Conservation (phyloP, 2,113 vertebrate genomes). For the Sander vitreus region DNA sequence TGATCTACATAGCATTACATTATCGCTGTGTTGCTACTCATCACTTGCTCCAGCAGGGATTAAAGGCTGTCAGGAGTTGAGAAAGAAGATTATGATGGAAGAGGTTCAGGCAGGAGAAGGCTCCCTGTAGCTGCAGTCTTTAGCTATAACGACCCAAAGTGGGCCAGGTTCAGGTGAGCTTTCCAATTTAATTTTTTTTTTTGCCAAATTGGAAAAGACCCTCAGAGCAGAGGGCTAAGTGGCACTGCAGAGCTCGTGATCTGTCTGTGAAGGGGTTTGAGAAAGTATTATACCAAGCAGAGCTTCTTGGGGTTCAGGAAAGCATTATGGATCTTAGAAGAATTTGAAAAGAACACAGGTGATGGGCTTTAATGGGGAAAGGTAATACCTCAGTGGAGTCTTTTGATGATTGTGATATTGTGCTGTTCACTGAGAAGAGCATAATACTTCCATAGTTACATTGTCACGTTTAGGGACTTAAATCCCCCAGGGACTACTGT, state of each 20-base stretch:
- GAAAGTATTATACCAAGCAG: constrained; percentile 28
- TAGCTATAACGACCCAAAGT: constrained; percentile 46
- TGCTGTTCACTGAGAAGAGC: background rate
- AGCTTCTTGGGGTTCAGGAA: constrained; percentile 21
- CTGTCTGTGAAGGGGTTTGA: constrained; percentile 38
- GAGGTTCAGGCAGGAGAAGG: background rate
- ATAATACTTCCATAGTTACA: background rate
- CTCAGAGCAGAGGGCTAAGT: constrained; percentile 49
- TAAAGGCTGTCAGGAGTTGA: constrained; percentile 1
- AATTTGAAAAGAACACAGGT: background rate
- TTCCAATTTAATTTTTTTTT: constrained; percentile 57
- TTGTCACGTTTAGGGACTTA: background rate
- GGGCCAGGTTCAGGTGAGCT: constrained; percentile 62
- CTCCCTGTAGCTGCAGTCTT: constrained; percentile 26
- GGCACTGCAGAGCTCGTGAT: constrained; percentile 34
- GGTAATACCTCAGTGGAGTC: background rate
- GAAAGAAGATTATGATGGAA: constrained; percentile 54
- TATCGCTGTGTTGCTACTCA: constrained; percentile 3
- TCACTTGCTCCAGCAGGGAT: constrained; percentile 36
- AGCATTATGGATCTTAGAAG: constrained; percentile 16
- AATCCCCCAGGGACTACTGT: background rate
- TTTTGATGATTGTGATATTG: constrained; percentile 17
- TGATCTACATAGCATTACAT: constrained; percentile 27
- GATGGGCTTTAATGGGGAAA: constrained; percentile 10
- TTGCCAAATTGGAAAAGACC: constrained; percentile 68